Conservation (phyloP, 2,113 vertebrate species). For the Cebidichthys violaceus region DNA sequence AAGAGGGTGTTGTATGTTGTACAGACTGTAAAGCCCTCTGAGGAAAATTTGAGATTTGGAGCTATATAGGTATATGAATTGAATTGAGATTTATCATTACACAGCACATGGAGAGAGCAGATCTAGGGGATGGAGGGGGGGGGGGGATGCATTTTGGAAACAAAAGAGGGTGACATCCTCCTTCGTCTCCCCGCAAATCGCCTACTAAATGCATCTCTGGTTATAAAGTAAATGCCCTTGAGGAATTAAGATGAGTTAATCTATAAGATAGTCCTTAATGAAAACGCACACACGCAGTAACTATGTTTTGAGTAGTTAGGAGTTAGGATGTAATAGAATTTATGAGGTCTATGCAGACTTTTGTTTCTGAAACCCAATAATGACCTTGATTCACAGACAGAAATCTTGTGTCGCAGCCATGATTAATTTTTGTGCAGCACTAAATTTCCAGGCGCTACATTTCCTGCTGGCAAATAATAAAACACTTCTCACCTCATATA, state of each 20-base stretch:
- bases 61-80: too few species aligned
- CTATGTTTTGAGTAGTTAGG: background rate
- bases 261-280: background rate
- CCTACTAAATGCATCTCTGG: background rate
- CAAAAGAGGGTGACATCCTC: background rate
- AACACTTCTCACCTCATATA: conserved; percentile 51
- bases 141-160: background rate
- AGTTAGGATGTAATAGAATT: background rate
- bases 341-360: background rate
- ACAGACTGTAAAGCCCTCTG: background rate
- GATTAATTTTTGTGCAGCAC: conserved; percentile 46
- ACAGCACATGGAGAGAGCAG: too few species aligned
- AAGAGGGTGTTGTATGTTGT: too few species aligned
- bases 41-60: background rate
- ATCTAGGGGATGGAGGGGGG: background rate
- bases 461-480: conserved; percentile 58
- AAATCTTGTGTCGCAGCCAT: conserved; percentile 32
- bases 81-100: too few species aligned
- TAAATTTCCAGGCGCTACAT: conserved; percentile 51
- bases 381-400: conserved; percentile 56
- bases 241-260: background rate
- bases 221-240: background rate
- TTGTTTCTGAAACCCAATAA: conserved; percentile 24
- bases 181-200: background rate
- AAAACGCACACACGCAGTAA: background rate